Evolutionary conservation across 2,888 invertebrate genomes (phyloP), one percentile per base, ranked within the genome.

Genomic region (Magallana nippona): DNA sequence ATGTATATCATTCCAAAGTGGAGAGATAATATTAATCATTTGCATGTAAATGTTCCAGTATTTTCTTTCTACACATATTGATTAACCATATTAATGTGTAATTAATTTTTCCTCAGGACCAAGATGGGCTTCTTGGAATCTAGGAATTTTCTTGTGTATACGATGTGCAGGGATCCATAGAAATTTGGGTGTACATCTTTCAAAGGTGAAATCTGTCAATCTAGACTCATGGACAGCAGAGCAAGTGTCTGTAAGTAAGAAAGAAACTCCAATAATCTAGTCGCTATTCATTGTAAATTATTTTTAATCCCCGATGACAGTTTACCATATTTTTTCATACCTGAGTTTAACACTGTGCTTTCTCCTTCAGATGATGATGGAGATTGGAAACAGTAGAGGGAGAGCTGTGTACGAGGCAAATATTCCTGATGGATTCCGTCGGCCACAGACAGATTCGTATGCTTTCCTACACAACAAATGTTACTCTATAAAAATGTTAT

Each of bases 101-200:
- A 22, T 71, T 17, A 71, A 32, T 55, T 83, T 15, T 55, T 55
- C 84, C 86, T 55, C 58, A 98, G 98, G 99, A 94, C 99, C 99
- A 84, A 96, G 99, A 94, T 99, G 99, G 99, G 99, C 99, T 79
- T 98, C 98, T 88, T 99, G 99, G 98, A 99, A 99, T 95, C 95
- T 99, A 88, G 99, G 99, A 71, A 97, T 99, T 91, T 99, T 99
- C 95, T 95, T 99, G 81, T 99, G 99, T 95, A 99, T 99, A 94
- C 96, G 99, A 83, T 99, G 99, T 95, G 99, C 99, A 17, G 99
- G 99, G 32, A 99, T 99, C 93, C 99, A 99, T 95, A 96, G 99
- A 87, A 99, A 99, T 95, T 96, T 99, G 79, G 99, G 99, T 78
- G 99, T 99, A 13, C 99, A 99, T 95, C 98, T 99, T 95, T 99